Conservation (phyloP, 2,888 invertebrate species). For the Himalopsyche anomala region DNA sequence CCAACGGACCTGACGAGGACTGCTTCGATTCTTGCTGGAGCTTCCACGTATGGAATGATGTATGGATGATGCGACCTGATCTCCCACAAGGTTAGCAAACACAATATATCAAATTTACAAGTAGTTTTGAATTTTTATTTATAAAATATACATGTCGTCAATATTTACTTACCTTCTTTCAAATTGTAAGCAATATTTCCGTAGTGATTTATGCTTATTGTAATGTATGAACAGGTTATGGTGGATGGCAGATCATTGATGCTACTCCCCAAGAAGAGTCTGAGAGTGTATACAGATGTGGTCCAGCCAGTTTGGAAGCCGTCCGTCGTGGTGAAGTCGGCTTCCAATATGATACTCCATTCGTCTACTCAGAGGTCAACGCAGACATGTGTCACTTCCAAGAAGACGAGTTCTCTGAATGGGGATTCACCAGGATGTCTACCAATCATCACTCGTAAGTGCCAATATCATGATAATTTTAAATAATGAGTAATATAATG, state of each 20-base stretch:
- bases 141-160: no score
- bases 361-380: conserved; percentile 87
- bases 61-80: conserved; percentile 87
- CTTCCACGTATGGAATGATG: conserved; percentile 90
- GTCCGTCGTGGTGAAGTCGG: conserved; percentile 85
- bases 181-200: no score
- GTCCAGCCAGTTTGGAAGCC: conserved; percentile 82
- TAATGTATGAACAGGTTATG: conserved; percentile 76
- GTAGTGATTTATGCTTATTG: neutral
- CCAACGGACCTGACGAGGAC: conserved; percentile 82
- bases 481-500: no score
- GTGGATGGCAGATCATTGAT: conserved; percentile 91
- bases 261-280: conserved; percentile 86
- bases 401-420: conserved; percentile 81
- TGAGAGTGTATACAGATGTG: conserved; percentile 79
- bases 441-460: conserved; percentile 82
- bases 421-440: conserved; percentile 82
- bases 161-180: no score
- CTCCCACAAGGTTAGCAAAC: conserved; percentile 75
- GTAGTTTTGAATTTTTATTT: no score
- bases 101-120: no score
- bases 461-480: no score
- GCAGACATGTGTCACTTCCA: conserved; percentile 86
- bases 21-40: conserved; percentile 90
- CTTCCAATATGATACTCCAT: conserved; percentile 84